Conservation (phyloP, 2,888 invertebrate species). For the Dicycla oo region DNA sequence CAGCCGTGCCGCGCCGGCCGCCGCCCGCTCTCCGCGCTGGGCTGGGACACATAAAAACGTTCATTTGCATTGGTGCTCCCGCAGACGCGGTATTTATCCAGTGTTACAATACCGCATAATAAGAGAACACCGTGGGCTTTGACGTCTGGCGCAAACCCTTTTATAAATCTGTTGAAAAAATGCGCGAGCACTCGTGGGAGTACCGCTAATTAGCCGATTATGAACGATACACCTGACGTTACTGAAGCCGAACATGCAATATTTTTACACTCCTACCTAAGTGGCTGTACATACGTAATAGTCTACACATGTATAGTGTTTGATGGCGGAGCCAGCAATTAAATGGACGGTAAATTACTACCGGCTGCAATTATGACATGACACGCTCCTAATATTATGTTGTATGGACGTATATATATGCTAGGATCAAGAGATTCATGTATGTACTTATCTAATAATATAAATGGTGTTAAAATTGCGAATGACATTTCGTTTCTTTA, state of each 20-base stretch:
- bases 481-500: not conserved
- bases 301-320: conserved; percentile 41
- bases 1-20: conserved; percentile 69
- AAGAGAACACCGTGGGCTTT: conserved; percentile 80
- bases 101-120: conserved; percentile 84
- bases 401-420: conserved; percentile 38
- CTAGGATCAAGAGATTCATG: conserved; percentile 34
- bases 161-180: conserved; percentile 80
- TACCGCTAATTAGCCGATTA: conserved; percentile 78
- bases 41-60: conserved; percentile 81
- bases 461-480: not conserved
- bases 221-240: conserved; percentile 45
- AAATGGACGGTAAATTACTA: conserved; percentile 66
- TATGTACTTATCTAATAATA: not conserved
- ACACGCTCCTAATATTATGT: conserved; percentile 58
- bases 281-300: conserved; percentile 8
- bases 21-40: conserved; percentile 65
- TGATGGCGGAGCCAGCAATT: conserved; percentile 61
- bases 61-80: conserved; percentile 86
- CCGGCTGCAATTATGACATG: conserved; percentile 64
- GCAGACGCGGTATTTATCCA: conserved; percentile 83
- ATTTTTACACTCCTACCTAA: conserved; percentile 35
- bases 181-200: conserved; percentile 72
- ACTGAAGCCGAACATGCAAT: conserved; percentile 47
- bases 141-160: conserved; percentile 77